Evolutionary conservation across 2,888 invertebrate genomes (phyloP), one percentile per base, ranked within the genome.

Genomic region (Allophyes oxyacanthae): DNA sequence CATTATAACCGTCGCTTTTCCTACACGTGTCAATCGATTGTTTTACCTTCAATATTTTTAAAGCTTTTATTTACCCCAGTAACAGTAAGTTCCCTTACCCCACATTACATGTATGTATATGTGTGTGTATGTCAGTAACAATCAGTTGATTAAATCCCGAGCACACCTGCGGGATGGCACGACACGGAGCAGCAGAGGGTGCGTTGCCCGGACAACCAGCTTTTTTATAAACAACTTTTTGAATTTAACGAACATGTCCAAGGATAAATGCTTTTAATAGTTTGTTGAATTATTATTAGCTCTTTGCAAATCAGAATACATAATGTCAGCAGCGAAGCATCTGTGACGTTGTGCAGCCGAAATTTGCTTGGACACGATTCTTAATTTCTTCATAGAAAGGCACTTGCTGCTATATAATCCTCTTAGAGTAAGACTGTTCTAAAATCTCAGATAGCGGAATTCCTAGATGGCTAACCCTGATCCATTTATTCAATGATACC

Each of bases 71-170:
- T 63, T 58, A 64, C 58, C 62, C 52, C n/a, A 11, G 44, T 66
- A 75, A 72, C 75, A 65, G 75, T 65, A 52, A 61, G 64, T 60
- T 61, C 64, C 55, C 52, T 55, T 53, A 71, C 75, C 75, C 77
- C 20, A 51, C 25, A 49, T 20, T 37, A 48, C 30, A 64, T 56
- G 57, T 46, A 49, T 68, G 33, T 41, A 0, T 37, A 42, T 48
- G 54, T 60, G 55, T 75, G 72, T 64, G 70, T 69, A 68, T 65
- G 62, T 86, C 85, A 82, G 85, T 84, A 78, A 84, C 88, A 91
- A 91, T 92, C 90, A 92, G 88, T 87, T 88, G 91, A 91, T 91
- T 89, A 90, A 92, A 92, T 92, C 91, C 91, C 69, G 72, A 55
- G 85, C 89, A 89, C 92, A 91, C 91, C 91, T 91, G 91, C 91